Conservation (phyloP, 2,113 vertebrate genomes). For the Sinocyclocheilus grahami region DNA sequence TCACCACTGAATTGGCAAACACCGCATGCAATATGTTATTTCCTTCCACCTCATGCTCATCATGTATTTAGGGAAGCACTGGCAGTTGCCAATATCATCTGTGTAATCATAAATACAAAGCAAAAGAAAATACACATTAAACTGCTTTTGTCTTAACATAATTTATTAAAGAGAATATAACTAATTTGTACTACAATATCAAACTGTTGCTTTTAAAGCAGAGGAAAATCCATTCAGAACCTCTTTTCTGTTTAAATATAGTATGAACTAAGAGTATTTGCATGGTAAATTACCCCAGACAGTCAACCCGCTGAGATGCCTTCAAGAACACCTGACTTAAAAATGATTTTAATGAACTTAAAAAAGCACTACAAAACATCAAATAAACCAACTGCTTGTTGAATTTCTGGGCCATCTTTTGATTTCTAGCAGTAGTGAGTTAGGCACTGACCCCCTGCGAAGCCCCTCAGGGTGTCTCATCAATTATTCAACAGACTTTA, state of each 20-base stretch:
- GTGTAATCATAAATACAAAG: neutral
- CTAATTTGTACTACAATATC: neutral
- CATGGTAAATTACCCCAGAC: neutral
- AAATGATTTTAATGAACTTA: neutral
- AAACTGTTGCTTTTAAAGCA: constrained; percentile 1
- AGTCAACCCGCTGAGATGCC: neutral
- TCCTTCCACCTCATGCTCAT: neutral
- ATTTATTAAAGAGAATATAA: neutral
- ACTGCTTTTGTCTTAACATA: neutral
- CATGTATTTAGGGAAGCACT: neutral
- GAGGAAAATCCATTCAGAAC: neutral
- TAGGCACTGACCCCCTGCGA: constrained; percentile 22
- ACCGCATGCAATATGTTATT: constrained; percentile 1
- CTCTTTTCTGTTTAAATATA: neutral
- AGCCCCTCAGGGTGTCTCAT: constrained; percentile 50
- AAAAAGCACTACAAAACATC: neutral
- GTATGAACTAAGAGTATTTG: neutral
- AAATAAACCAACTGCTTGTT: constrained; percentile 7
- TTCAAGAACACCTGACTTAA: neutral
- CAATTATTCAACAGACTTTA: constrained; percentile 70
- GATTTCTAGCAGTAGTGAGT: constrained; percentile 21
- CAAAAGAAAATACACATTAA: too few relatives aligned
- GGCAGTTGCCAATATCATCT: neutral
- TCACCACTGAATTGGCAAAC: constrained; percentile 4
- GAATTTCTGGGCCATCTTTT: neutral